Conservation (phyloP, 2,888 invertebrate species). For the Chalcosyrphus nemorum region DNA sequence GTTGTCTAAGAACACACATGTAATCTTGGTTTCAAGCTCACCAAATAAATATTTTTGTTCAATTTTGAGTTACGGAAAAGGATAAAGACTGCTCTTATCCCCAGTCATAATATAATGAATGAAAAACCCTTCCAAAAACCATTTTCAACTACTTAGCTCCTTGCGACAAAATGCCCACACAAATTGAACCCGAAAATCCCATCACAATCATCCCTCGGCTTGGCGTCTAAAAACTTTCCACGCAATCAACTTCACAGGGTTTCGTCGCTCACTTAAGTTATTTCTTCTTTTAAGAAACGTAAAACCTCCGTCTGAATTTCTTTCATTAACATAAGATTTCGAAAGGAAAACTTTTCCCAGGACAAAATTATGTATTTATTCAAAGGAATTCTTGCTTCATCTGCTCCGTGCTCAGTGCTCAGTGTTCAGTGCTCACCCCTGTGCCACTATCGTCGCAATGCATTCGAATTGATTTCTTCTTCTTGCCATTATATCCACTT, state of each 20-base stretch:
- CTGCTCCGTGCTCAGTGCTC: too few relatives aligned
- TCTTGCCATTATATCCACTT: conserved; percentile 44
- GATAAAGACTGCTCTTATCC: too few relatives aligned
- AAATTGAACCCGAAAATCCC: background rate
- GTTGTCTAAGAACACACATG: too few relatives aligned
- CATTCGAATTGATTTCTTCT: conserved; percentile 62
- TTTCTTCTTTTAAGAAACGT: background rate
- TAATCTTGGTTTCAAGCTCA: too few relatives aligned
- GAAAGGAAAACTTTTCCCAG: conserved; percentile 36
- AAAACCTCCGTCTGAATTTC: background rate
- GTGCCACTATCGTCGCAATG: background rate
- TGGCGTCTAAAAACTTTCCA: conserved; percentile 24
- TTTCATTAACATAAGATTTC: conserved; percentile 51
- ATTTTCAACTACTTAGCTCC: background rate
- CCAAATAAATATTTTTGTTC: too few relatives aligned
- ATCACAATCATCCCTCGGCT: background rate
- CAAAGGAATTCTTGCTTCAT: conserved; percentile 7
- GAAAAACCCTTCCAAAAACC: background rate
- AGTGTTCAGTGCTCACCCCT: too few relatives aligned
- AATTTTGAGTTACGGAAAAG: too few relatives aligned
- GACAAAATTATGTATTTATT: conserved; percentile 62
- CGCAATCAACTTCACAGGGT: conserved; percentile 20
- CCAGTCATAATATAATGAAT: too few relatives aligned
- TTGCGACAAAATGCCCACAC: background rate
- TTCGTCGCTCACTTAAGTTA: background rate